Conservation (phyloP, 2,888 invertebrate species). For the Alcis repandata region DNA sequence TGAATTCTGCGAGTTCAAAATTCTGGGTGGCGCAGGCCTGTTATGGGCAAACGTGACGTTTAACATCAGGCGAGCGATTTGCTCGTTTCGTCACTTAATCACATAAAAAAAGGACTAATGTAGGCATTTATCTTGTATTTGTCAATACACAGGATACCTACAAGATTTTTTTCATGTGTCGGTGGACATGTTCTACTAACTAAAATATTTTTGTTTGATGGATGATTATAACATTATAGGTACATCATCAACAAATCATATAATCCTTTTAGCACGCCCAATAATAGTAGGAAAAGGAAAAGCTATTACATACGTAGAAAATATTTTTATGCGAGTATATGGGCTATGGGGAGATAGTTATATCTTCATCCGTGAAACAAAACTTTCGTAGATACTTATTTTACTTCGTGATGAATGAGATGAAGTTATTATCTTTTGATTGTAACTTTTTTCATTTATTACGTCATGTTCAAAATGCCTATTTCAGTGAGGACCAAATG, state of each 20-base stretch:
- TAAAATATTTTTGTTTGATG: background rate
- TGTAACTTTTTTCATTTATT: constrained; percentile 86
- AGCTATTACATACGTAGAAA: constrained; percentile 8
- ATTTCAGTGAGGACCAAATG: constrained; percentile 78
- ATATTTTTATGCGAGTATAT: constrained; percentile 3
- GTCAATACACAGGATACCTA: background rate
- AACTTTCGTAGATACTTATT: constrained; percentile 25
- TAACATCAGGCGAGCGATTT: too few species aligned
- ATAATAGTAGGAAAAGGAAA: background rate
- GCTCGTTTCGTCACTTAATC: too few species aligned
- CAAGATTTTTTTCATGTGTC: background rate
- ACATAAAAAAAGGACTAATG: too few species aligned
- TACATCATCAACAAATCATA: background rate
- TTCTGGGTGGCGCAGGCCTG: too few species aligned
- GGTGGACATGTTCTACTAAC: background rate
- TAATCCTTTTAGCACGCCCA: background rate
- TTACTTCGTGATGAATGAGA: constrained; percentile 84
- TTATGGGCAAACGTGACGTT: too few species aligned
- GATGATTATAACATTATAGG: background rate
- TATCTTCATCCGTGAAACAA: constrained; percentile 16
- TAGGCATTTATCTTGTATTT: too few species aligned
- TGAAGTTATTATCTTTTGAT: constrained; percentile 83
- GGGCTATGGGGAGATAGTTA: constrained; percentile 11
- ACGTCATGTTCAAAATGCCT: constrained; percentile 82
- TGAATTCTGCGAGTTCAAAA: too few species aligned